Conservation (phyloP, 37 sponge, comb jelly and placozoan species). For the Cliona cf. orientalis region DNA sequence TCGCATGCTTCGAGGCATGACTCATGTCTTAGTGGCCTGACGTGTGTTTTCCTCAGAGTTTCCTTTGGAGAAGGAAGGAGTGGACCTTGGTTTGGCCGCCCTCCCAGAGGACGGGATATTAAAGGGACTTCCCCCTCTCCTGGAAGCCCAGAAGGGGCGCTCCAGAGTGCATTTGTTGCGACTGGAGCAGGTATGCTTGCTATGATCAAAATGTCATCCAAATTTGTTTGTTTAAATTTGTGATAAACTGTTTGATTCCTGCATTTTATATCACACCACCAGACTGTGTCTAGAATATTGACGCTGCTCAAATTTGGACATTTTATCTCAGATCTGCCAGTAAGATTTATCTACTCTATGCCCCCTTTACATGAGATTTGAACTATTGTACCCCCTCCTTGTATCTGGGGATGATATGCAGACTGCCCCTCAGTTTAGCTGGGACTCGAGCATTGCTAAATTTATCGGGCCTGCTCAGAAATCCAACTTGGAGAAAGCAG, state of each 20-base stretch:
- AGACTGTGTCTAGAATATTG: slow-evolving; percentile 62
- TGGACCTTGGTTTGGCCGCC: too few relatives aligned
- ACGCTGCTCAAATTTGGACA: slow-evolving; percentile 79
- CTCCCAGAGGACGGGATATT: slow-evolving; percentile 64
- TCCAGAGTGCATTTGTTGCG: too few relatives aligned
- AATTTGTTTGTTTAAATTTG: background rate
- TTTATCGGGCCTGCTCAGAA: slow-evolving; percentile 83
- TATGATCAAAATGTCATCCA: background rate
- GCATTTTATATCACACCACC: background rate
- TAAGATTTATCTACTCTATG: slow-evolving; percentile 20
- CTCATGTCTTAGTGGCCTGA: too few relatives aligned
- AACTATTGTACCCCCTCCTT: background rate
- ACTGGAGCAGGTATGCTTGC: too few relatives aligned
- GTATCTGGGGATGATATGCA: slow-evolving; percentile 14
- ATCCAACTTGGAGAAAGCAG: slow-evolving; percentile 26
- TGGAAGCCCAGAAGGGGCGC: slow-evolving; percentile 46
- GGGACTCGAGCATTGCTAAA: slow-evolving; percentile 19
- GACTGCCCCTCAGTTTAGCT: slow-evolving; percentile 75
- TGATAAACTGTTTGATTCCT: background rate
- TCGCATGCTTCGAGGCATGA: too few relatives aligned
- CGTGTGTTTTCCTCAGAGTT: too few relatives aligned
- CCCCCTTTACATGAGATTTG: background rate
- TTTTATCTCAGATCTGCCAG: slow-evolving; percentile 69
- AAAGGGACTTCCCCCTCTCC: slow-evolving; percentile 76
- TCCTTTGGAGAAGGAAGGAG: too few relatives aligned